Base-by-base conservation (phyloP, 2,888 invertebrate species). In the Spisula solida region DNA sequence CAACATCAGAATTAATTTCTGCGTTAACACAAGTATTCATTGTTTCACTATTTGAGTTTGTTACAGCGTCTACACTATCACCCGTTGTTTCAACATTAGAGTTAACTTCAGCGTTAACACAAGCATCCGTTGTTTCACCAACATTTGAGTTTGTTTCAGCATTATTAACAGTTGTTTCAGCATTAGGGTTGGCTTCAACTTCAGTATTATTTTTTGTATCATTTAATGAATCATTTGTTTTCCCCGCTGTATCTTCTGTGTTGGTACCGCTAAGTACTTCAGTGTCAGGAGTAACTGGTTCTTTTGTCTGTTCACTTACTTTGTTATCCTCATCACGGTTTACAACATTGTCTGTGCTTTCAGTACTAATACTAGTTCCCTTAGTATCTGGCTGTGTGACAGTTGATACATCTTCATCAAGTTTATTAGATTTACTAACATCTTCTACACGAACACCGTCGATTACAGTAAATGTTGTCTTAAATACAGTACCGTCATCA, bases 401-500 rank as follows among this genome's bases (percentile, higher is more conserved):
- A 29, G 60, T 51, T 12, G 60, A 25, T 10, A 1, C 4, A 20
- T 47, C 66, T 0, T 12, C 25, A 29, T 5, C 25, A 8, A 25
- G 10, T 5, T 1, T 25, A 10, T 56, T 20, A 56, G 18, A n/a
- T n/a, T 66, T 6, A 66, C 25, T 0, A 66, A 12, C 81, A 51
- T 81, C 41, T 78, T 85, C 81, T 5, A 83, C 66, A 12, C 79
- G 70, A 60, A 87, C 75, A 0, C 87, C 89, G 51, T 87, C 82
- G 14, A 56, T 85, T 0, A 89, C 89, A 1, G 41, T 41, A 79
- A 89, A 89, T 20, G 78, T 56, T 82, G 25, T 84, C 0, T 86
- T 31, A 84, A 88, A 90, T 4, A 8, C 31, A 0, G 56, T 25
- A 1, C 31, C 60, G 25, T 85, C 89, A 56, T 89, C 82, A 6